phyloP scores from a whole-genome alignment of 2,888 invertebrate genomes.

The Drosophila borealis region DNA sequence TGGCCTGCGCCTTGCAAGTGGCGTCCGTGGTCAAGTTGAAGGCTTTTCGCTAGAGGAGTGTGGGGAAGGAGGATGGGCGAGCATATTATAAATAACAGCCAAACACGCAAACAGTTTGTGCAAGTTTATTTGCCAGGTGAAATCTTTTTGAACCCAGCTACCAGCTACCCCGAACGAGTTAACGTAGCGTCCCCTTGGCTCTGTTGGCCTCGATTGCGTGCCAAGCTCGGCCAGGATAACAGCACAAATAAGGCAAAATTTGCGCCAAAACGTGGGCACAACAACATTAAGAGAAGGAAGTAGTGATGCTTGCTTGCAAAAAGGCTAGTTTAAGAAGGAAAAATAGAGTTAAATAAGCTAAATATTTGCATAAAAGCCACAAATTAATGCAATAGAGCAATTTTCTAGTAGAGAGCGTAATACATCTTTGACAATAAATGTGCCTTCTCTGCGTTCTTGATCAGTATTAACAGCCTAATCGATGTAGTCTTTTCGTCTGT shows the following conservation, averaged over 20 bases:
- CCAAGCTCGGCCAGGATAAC: constrained; percentile 27
- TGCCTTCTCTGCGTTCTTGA: no score
- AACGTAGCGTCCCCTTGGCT: constrained; percentile 47
- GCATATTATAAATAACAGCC: constrained; percentile 72
- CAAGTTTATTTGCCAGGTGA: constrained; percentile 67
- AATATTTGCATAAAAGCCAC: not conserved
- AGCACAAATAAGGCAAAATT: constrained; percentile 26
- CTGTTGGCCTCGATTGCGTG: constrained; percentile 55
- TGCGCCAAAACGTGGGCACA: constrained; percentile 30
- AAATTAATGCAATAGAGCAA: no score
- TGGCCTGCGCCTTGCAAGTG: constrained; percentile 15
- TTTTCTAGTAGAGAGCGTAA: no score
- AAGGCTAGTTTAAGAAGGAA: not conserved
- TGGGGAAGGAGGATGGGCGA: constrained; percentile 16
- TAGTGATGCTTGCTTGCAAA: not conserved
- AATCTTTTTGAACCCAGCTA: constrained; percentile 29
- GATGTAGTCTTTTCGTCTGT: no score
- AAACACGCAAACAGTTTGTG: constrained; percentile 75
- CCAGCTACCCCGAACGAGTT: constrained; percentile 57
- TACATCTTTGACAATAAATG: no score
- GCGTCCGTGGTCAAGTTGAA: constrained; percentile 67
- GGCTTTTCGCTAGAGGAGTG: constrained; percentile 30
- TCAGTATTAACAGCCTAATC: no score
- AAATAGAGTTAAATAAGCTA: not conserved
- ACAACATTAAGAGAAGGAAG: constrained; percentile 24